phyloP scores from a whole-genome alignment of 2,797 vertebrate species.

The Cryptoprocta ferox region DNA sequence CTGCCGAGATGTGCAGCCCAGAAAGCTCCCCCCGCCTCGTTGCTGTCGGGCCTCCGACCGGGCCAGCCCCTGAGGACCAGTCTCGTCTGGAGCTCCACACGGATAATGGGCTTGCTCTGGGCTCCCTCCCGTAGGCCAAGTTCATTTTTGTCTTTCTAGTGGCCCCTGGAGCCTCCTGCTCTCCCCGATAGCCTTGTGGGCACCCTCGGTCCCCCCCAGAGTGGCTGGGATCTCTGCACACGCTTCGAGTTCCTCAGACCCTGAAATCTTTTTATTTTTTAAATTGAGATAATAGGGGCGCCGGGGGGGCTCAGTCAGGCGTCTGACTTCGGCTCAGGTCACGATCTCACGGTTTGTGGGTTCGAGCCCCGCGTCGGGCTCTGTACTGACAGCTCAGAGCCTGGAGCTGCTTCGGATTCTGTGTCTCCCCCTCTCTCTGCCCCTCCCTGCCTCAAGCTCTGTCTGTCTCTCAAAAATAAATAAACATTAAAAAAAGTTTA shows the following conservation, averaged over 20 bases:
- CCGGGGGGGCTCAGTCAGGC: too few species aligned
- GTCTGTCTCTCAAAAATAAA: too few species aligned
- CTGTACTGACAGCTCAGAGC: too few species aligned
- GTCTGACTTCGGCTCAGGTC: too few species aligned
- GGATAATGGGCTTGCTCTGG: fast-evolving
- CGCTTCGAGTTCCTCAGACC: not conserved
- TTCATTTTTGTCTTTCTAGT: not conserved
- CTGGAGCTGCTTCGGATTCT: too few species aligned
- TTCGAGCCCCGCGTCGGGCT: too few species aligned
- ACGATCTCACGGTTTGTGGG: too few species aligned
- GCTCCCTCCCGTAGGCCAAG: too few species aligned
- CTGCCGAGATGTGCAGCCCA: not conserved
- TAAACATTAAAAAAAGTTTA: too few species aligned
- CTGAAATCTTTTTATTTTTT: not conserved
- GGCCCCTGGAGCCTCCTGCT: not conserved
- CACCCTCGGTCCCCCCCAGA: not conserved
- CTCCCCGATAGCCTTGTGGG: not conserved
- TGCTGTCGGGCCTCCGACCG: not conserved
- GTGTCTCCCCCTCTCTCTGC: too few species aligned
- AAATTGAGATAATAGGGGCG: not conserved
- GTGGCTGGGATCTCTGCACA: not conserved
- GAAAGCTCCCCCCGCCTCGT: not conserved
- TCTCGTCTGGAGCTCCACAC: not conserved
- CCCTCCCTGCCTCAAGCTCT: too few species aligned
- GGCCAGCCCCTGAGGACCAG: not conserved